Base-by-base conservation (phyloP, 2,797 vertebrate species). In the Enteromius paludinosus region DNA sequence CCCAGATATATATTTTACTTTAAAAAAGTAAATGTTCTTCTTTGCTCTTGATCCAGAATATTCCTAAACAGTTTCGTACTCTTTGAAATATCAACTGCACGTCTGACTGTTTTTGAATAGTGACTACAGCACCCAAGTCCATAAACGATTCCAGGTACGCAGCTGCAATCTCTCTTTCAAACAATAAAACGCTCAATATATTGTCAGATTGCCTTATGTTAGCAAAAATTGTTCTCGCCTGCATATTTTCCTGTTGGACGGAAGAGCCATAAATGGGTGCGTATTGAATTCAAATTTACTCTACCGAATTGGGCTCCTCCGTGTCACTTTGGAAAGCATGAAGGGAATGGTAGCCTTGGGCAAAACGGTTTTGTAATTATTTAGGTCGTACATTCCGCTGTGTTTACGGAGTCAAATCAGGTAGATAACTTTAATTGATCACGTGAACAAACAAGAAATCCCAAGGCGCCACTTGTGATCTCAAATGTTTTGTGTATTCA, bases 381-480 rank as follows among this genome's bases (percentile, higher is more conserved):
- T 83, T 45, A 38, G 54, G 71, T 76, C 2, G 56, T 65, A 41
- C 3, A 20, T 47, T 75, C 33, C 38, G 1, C 64, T 56, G 10
- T 68, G 81, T 86, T 83, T 76, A 81, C 75, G 62, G 23, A 73
- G 80, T 68, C 64, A 76, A 77, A 70, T 69, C 77, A 71, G 76
- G 70, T 54, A 20, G 28, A 43, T 54, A 7, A 64, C 72, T 77
- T 3, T 59, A 62, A 74, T 52, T 52, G 81, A 79, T 79, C 70
- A 68, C 66, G 56, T 47, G 47, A 54, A 70, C 59, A 23, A 83
- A 25, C 84, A 49, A 61, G 71, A 75, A 80, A 54, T 80, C 77
- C 59, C 61, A 49, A 35, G 78, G 56, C 77, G 66, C 35, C 78
- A 23, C 81, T 80, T 76, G 62, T 68, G 47, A 70, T 38, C 73